These are phyloP conservation scores for Drosophila orena DNA, from an alignment of 1,140 invertebrate species.

Conservation along the genomic window DNA sequence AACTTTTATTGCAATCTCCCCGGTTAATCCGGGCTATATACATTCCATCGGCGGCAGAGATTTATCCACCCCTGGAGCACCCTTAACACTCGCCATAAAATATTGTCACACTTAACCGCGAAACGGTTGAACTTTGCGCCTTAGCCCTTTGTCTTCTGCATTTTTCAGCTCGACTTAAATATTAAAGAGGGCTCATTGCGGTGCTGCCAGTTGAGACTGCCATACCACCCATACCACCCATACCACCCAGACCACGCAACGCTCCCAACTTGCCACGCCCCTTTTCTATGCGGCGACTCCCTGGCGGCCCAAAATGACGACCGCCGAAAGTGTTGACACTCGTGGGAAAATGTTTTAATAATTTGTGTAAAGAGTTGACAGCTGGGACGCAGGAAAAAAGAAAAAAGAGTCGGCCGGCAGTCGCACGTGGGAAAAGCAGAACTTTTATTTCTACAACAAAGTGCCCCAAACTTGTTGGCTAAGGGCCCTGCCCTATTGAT, in stretches of 20 bases:
- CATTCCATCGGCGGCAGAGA: constrained; percentile 47
- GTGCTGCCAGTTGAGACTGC: constrained; percentile 1
- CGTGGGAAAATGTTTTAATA: constrained; percentile 83
- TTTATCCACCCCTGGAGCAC: constrained; percentile 32
- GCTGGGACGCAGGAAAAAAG: constrained; percentile 24
- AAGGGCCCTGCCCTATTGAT: constrained; percentile 11
- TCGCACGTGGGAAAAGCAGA: constrained; percentile 65
- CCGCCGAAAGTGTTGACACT: constrained; percentile 73
- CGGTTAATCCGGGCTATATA: constrained; percentile 58
- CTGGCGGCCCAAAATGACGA: constrained; percentile 42
- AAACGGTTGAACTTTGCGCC: constrained; percentile 53
- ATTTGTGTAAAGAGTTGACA: constrained; percentile 82
- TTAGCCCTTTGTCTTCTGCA: constrained; percentile 66
- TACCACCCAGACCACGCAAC: background rate
- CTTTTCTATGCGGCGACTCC: constrained; percentile 37
- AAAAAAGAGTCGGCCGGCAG: constrained; percentile 9
- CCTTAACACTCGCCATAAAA: constrained; percentile 61
- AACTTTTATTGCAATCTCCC: constrained; percentile 72
- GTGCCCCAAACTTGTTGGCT: constrained; percentile 26
- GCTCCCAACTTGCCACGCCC: constrained; percentile 14
- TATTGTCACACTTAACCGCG: constrained; percentile 66
- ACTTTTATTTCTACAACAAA: constrained; percentile 64
- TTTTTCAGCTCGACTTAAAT: constrained; percentile 77
- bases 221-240: background rate
- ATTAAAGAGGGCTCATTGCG: constrained; percentile 71